Conservation (phyloP, 2,888 invertebrate species). For the Lymantria dispar region DNA sequence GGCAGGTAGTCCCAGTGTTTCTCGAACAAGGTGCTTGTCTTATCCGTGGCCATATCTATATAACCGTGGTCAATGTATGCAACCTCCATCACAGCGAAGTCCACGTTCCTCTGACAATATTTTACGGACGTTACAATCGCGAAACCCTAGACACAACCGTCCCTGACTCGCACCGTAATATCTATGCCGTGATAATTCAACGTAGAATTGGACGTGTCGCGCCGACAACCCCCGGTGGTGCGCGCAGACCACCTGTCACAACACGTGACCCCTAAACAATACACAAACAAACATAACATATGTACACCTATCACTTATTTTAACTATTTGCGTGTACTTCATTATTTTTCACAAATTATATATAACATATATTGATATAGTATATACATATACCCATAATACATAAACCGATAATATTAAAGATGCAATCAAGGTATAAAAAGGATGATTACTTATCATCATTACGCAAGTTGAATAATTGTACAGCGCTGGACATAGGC, state of each 20-base stretch:
- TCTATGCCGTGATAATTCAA: conserved; percentile 27
- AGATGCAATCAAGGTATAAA: too few species aligned
- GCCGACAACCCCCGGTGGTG: conserved; percentile 45
- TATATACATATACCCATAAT: too few species aligned
- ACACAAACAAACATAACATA: too few species aligned
- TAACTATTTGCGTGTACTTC: too few species aligned
- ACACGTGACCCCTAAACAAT: conserved; percentile 40
- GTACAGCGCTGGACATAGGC: too few species aligned
- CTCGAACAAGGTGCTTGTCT: conserved; percentile 30
- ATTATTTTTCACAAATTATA: too few species aligned
- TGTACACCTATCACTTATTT: too few species aligned
- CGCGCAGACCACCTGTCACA: conserved; percentile 51
- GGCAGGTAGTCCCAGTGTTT: conserved; percentile 21
- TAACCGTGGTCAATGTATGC: conserved; percentile 79
- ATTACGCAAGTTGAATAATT: too few species aligned
- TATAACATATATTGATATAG: too few species aligned
- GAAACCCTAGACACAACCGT: conserved; percentile 55
- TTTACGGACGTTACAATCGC: conserved; percentile 45
- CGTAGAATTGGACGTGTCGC: conserved; percentile 69
- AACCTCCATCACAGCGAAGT: too few species aligned
- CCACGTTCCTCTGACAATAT: conserved; percentile 49
- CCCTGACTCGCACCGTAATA: conserved; percentile 44
- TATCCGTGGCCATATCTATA: conserved; percentile 74
- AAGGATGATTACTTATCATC: too few species aligned
- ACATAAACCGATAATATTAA: too few species aligned